Base-by-base conservation (phyloP, 2,888 invertebrate species). In the Sphaeridia pumilis region DNA sequence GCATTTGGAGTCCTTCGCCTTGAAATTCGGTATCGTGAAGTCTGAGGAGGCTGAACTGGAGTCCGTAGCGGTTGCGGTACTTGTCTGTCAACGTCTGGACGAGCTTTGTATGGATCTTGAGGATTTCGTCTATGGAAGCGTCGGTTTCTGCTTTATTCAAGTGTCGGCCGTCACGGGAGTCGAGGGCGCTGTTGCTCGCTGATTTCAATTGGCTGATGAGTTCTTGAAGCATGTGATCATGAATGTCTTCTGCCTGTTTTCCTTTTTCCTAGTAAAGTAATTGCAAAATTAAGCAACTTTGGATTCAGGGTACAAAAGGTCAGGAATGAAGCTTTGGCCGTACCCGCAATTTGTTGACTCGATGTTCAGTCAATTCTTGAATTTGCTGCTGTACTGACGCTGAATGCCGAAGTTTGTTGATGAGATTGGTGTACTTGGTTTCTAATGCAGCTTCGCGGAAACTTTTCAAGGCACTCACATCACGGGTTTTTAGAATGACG, bases 1-100 rank as follows among this genome's bases (percentile, higher is more conserved):
- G 28, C 48, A 54, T 54, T 42, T 58, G 54, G 3, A 58, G 46
- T 12, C 55, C 58, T 38, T 52, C 52, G 12, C 52, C 54, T 52
- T 58, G 57, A 52, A 57, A 27, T 54, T 57, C 57, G 1, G 57
- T 54, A 24, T 54, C 57, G 27, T 48, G 42, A 1, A 57, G 31
- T 21, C 52, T 31, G 24, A 52, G 47, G 7, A 54, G 24, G 4
- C 48, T 25, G 24, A 54, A 57, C 31, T 51, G 51, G n/a, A 57
- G 27, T 2, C 54, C 54, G 35, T 51, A 54, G 2, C 54, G 49
- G 50, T 46, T 54, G 14, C 47, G 28, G 34, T 54, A 54, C 51
- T 54, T 51, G 38, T 42, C 44, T 2, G 41, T n/a, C 42, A 57
- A 21, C 2, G 51, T 44, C 17, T 36, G 25, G 28, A 54, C 46